These are phyloP conservation scores for Solenodon paradoxus DNA, from an alignment of 2,113 vertebrate genomes.

Conservation along the genomic window DNA sequence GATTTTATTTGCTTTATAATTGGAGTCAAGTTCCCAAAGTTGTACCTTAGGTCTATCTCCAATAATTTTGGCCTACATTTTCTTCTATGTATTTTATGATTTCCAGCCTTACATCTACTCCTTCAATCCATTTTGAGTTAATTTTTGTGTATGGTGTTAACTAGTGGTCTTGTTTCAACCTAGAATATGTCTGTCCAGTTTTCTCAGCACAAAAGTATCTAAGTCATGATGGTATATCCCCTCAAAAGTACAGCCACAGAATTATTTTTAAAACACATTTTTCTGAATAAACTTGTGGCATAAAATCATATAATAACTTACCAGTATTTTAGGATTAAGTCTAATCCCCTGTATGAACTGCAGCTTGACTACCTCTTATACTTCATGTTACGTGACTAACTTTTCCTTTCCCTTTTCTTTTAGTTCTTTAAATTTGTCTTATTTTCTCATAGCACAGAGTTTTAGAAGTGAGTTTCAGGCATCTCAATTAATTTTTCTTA, in stretches of 20 bases:
- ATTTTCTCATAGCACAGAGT: neutral
- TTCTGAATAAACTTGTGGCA: neutral
- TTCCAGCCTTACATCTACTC: too few relatives aligned
- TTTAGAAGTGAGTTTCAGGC: neutral
- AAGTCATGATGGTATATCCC: neutral
- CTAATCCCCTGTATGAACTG: neutral
- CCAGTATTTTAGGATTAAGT: neutral
- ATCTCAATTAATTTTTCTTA: neutral
- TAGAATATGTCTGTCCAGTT: too few relatives aligned
- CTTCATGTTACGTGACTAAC: neutral
- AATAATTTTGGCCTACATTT: too few relatives aligned
- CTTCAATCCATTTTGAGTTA: too few relatives aligned
- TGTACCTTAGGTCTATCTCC: too few relatives aligned
- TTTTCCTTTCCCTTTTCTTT: neutral
- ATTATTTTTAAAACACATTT: neutral
- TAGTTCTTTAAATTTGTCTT: neutral
- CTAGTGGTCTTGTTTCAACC: too few relatives aligned
- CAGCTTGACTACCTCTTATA: neutral
- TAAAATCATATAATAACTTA: neutral
- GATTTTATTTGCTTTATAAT: too few relatives aligned
- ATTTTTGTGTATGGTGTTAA: too few relatives aligned
- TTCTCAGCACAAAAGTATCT: neutral
- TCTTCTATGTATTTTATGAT: too few relatives aligned
- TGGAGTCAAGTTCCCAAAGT: too few relatives aligned
- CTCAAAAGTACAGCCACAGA: neutral